Evolutionary conservation across 1,140 invertebrate species (phyloP).

Genomic region (Hylyphantes graminicola): DNA sequence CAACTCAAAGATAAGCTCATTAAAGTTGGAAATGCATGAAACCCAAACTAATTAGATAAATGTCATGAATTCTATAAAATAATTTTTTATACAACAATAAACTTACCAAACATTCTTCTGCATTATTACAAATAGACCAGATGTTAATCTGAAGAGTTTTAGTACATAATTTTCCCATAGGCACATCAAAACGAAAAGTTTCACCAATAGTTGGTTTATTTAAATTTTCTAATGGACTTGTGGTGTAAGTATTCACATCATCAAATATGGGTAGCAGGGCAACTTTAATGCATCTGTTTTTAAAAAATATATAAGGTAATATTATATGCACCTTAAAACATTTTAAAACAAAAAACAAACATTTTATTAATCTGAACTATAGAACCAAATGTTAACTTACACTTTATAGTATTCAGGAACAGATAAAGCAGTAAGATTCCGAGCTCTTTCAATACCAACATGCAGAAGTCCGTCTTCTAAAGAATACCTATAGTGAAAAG

Average conservation of each 20-base stretch:
- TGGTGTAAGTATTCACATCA: conserved; percentile 76
- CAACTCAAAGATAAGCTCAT: too few relatives aligned
- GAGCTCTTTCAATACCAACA: conserved; percentile 87
- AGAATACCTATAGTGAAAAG: conserved; percentile 74
- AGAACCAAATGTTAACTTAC: conserved; percentile 72
- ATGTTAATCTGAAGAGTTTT: conserved; percentile 92
- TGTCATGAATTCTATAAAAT: too few relatives aligned
- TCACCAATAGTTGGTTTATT: conserved; percentile 84
- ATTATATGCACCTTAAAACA: neutral
- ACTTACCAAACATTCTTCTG: conserved; percentile 85
- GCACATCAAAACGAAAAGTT: conserved; percentile 80
- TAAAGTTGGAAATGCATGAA: too few relatives aligned
- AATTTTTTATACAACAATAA: neutral
- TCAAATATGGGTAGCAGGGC: conserved; percentile 78
- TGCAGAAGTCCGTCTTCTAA: conserved; percentile 81
- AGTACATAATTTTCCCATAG: conserved; percentile 79
- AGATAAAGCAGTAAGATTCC: conserved; percentile 86
- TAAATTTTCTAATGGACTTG: conserved; percentile 78
- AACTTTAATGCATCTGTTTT: conserved; percentile 80
- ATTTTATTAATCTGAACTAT: neutral
- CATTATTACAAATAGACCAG: conserved; percentile 74
- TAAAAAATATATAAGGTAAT: conserved; percentile 27
- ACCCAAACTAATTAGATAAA: too few relatives aligned
- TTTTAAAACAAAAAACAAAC: neutral
- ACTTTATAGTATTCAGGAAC: conserved; percentile 80